These are phyloP conservation scores for Tetramorium simillimum DNA, from an alignment of 1,140 invertebrate genomes.

Conservation along the genomic window DNA sequence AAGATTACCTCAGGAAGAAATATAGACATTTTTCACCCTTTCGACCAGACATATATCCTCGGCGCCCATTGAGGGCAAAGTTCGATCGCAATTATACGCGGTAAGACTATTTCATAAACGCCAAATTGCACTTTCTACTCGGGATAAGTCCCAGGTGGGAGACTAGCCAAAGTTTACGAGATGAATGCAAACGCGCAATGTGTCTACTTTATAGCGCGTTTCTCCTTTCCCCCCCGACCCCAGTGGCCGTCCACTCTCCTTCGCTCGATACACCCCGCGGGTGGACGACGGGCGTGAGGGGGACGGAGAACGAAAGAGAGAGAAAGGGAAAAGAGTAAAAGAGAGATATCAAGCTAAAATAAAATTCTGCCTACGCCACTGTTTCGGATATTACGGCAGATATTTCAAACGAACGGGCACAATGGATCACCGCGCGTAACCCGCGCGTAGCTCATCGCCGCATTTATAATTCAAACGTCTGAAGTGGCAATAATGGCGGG, in stretches of 20 bases:
- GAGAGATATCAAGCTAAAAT: constrained; percentile 49
- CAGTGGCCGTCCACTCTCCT: constrained; percentile 1
- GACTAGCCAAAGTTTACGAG: constrained; percentile 67
- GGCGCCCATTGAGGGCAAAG: not conserved
- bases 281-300: too few relatives aligned
- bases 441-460: constrained; percentile 54
- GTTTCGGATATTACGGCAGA: constrained; percentile 70
- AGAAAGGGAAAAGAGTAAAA: not conserved
- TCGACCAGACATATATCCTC: not conserved
- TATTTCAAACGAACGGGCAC: constrained; percentile 65
- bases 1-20: not conserved
- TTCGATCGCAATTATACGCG: constrained; percentile 57
- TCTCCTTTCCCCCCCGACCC: constrained; percentile 39
- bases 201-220: constrained; percentile 65
- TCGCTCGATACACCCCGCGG: constrained; percentile 58
- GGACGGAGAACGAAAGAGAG: not conserved
- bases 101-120: constrained; percentile 55
- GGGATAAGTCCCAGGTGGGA: constrained; percentile 52
- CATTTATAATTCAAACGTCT: constrained; percentile 72
- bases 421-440: constrained; percentile 42
- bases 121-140: constrained; percentile 50
- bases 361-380: constrained; percentile 71
- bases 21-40: not conserved
- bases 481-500: constrained; percentile 69
- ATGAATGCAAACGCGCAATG: constrained; percentile 62